Evolutionary conservation across 2,888 invertebrate genomes (phyloP), one percentile per base, ranked within the genome.

Genomic region (Metopia argyrocephala): DNA sequence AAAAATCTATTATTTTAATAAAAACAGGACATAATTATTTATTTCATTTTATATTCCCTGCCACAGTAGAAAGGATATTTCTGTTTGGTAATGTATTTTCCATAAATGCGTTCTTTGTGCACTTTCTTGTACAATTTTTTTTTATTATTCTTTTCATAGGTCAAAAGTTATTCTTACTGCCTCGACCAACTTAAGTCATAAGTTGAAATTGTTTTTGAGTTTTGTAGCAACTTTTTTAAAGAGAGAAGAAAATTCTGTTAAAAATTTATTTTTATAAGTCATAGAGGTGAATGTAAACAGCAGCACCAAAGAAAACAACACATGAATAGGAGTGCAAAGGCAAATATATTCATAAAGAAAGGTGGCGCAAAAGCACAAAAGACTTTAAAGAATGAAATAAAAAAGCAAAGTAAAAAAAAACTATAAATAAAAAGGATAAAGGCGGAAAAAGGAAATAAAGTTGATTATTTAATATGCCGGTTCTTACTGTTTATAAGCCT

Each of bases 381-480:
- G n/a, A n/a, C n/a, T n/a, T n/a, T n/a, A 38, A 38, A 38, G 4
- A 38, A 4, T 12, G 38, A 38, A 38, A 38, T 38, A 15, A 38
- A 15, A 38, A 38, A 38, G 38, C 3, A 38, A 1, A 12, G 15
- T 3, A 15, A 38, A 38, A 9, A 38, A 15, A 38, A 38, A 9
- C 38, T 15, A 12, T 38, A 12, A 38, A 38, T 31, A 31, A 31
- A 7, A 31, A 12, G 31, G 31, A 31, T 7, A 38, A 38, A 3
- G 15, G 15, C 38, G 15, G 38, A 12, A 23, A 20, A 20, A 31
- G 70, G 52, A 66, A 78, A 68, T 73, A 78, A 78, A 66, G 71
- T 66, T 78, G 78, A 73, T 65, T 73, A 68, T 71, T 66, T 78
- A 61, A 78, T 61, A 62, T 78, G 66, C 25, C 56, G 66, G 25